Base-by-base conservation (phyloP, 2,113 vertebrate species). In the Pachypanchax playfairii region DNA sequence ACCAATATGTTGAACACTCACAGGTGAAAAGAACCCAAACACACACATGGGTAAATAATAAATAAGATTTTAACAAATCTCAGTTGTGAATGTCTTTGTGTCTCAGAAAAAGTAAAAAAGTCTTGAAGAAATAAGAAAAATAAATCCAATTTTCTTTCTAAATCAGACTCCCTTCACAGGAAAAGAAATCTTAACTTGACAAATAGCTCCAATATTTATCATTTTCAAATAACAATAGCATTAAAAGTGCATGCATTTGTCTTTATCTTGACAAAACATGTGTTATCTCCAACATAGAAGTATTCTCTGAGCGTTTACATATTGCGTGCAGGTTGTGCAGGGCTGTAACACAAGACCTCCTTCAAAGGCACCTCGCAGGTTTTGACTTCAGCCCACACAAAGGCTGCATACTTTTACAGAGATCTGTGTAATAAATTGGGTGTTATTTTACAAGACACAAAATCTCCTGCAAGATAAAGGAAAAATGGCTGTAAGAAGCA, bases 381-480 rank as follows among this genome's bases (percentile, higher is more conserved):
- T 35, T 84, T 75, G 76, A 77, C 49, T 70, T 46, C 64, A 70
- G 69, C 78, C 78, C 74, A 81, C 80, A 75, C 57, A 63, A n/a
- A 63, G 75, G 77, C 73, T 46, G 68, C 53, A 59, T 59, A 77
- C 71, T 69, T 84, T 65, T 62, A 77, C 80, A 73, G 67, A 79
- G 77, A 87, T 84, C 70, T 81, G 47, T 72, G 50, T 77, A 76
- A 80, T 85, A 72, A 78, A 83, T 80, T 82, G 69, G 55, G 71
- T 80, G 54, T 82, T 85, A 66, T 79, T 85, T 82, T 75, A 83
- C 73, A 66, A 63, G 73, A 79, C 72, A 68, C 31, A 57, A 74
- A 81, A 82, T 82, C 49, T 68, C 41, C 11, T 25, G 25, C 24
- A 29, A 80, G 57, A 74, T 26, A 44, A 59, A 50, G 22, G 20